Evolutionary conservation across 23 tunicate species (phyloP), one percentile per base, ranked within the genome.

Genomic region (Aplidium turbinatum): DNA sequence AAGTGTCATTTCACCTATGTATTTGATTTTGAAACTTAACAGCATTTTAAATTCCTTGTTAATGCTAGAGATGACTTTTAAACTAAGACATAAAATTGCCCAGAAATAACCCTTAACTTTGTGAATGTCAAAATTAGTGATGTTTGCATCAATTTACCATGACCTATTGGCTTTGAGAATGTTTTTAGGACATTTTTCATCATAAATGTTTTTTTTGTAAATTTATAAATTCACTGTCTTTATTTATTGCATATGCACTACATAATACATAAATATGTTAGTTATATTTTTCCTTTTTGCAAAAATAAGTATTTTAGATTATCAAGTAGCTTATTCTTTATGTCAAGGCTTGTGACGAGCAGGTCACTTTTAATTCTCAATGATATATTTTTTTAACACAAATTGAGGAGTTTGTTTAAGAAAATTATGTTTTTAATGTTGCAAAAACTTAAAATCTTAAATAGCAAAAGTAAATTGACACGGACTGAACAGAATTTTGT

Each of bases 1-100:
- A 46, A 78, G 83, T 78, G 11, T 52, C 3, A 3, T 16, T 42
- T 42, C 13, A 13, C 48, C 9, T 42, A 9, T 9, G 13, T 42
- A 9, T 9, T 13, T 42, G 13, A 42, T 13, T 42, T 9, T 9
- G 13, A 42, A 9, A 9, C 9, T 42, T 9, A n/a, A n/a, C n/a
- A n/a, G n/a, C n/a, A n/a, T n/a, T n/a, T n/a, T n/a, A n/a, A n/a
- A n/a, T n/a, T n/a, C n/a, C n/a, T n/a, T n/a, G n/a, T n/a, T n/a
- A n/a, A 42, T 42, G 50, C 16, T 9, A 16, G 13, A 9, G 50
- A 9, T 42, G 16, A 9, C 16, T 42, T 42, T 11, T 42, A 16
- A 9, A 42, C 16, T 16, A 42, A 42, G 16, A 42, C 11, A 42
- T 9, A 42, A 42, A 42, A 42, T 9, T 16, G 16, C 11, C 50